These are phyloP conservation scores for Anolis apletophallus DNA, from an alignment of 2,797 vertebrate species.

Conservation along the genomic window DNA sequence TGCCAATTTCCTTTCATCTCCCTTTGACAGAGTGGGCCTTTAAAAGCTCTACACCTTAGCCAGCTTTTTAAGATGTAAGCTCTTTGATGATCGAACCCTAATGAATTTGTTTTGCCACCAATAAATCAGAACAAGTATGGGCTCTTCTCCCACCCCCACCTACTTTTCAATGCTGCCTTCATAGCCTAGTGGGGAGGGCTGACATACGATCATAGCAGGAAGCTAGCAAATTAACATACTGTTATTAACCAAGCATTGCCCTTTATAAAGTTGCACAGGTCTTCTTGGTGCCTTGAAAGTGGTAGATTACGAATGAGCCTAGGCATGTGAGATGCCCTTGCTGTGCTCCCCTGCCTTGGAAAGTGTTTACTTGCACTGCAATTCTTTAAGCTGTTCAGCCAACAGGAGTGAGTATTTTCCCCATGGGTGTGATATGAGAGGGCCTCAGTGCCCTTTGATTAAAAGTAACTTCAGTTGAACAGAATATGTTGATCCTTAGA, in stretches of 20 bases:
- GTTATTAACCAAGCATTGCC: constrained; percentile 10
- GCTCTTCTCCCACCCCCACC: background rate
- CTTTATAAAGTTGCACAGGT: constrained; percentile 2
- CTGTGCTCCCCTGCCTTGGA: constrained; percentile 5
- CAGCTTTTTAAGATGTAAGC: constrained; percentile 35
- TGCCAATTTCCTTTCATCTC: constrained; percentile 42
- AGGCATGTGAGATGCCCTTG: constrained; percentile 16
- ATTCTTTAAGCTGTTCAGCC: constrained; percentile 24
- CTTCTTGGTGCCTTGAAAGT: background rate
- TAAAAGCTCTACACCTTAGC: constrained; percentile 38
- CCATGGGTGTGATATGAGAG: constrained; percentile 24
- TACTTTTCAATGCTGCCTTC: constrained; percentile 4
- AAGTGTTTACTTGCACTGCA: constrained; percentile 34
- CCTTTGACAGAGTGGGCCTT: constrained; percentile 30
- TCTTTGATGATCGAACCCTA: constrained; percentile 17
- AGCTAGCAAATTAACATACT: constrained; percentile 32
- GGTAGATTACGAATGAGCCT: background rate
- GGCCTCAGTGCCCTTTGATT: constrained; percentile 35
- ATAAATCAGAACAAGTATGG: constrained; percentile 37
- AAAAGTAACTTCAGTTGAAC: constrained; percentile 37
- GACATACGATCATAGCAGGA: background rate
- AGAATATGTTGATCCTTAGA: constrained; percentile 43
- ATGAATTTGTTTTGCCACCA: constrained; percentile 51
- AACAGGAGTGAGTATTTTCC: constrained; percentile 22
- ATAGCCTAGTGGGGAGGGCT: background rate